Evolutionary conservation across 2,113 vertebrate species (phyloP).

Genomic region (Chaenogobius annularis): DNA sequence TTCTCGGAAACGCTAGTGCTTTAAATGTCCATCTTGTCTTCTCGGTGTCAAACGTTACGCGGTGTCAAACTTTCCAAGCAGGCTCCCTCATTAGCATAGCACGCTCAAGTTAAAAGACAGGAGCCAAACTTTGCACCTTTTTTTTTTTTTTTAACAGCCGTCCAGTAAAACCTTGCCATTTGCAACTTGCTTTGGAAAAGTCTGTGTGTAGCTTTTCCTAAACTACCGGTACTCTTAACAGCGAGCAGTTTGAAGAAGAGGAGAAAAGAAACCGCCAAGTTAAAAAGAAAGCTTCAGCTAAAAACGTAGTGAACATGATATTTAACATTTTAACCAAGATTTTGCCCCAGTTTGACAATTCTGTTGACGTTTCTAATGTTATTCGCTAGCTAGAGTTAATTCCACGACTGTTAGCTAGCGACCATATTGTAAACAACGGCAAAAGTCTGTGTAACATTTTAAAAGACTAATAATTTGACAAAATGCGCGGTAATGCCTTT

Average conservation of each 20-base stretch:
- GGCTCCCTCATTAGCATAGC: background rate
- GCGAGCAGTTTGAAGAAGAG: background rate
- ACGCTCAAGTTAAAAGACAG: background rate
- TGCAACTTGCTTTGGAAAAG: background rate
- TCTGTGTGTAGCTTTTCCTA: background rate
- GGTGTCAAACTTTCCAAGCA: background rate
- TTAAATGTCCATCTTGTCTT: too few species aligned
- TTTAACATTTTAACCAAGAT: too few species aligned
- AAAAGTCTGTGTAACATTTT: too few species aligned
- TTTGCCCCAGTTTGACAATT: too few species aligned
- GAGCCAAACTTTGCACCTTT: slow-evolving; percentile 1
- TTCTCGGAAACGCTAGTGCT: too few species aligned
- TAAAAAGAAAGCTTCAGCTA: background rate
- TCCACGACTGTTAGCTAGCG: too few species aligned
- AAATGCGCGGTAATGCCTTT: too few species aligned
- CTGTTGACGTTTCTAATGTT: too few species aligned
- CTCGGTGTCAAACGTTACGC: background rate
- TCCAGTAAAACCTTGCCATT: background rate
- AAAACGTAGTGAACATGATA: too few species aligned
- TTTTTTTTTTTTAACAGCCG: background rate
- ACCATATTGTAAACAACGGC: too few species aligned
- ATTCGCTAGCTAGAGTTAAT: too few species aligned
- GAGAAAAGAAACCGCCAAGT: background rate
- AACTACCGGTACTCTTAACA: background rate
- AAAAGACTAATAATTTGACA: too few species aligned